Evolutionary conservation across 2,113 vertebrate species (phyloP).

Genomic region (Carollia perspicillata): DNA sequence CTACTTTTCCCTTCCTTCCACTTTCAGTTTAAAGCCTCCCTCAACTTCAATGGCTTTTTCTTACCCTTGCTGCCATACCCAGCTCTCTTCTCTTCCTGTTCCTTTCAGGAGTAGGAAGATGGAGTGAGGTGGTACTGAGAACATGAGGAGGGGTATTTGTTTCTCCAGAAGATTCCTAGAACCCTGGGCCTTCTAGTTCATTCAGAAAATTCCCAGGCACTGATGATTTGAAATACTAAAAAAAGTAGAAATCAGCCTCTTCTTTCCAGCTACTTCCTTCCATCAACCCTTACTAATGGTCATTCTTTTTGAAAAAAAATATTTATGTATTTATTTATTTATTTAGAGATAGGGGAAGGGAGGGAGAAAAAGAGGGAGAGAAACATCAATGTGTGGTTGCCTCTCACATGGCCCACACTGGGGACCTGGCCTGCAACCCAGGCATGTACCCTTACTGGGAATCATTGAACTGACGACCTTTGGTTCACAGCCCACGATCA

Average conservation of each 20-base stretch:
- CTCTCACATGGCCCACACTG: no score
- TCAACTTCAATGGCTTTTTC: not conserved
- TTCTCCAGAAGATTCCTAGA: not conserved
- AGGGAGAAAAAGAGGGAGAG: no score
- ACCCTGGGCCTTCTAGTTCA: not conserved
- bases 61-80: not conserved
- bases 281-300: not conserved
- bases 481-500: no score
- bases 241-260: not conserved
- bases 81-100: not conserved
- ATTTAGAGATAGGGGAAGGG: no score
- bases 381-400: no score
- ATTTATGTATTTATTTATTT: no score
- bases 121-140: not conserved
- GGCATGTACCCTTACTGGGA: no score
- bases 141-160: not conserved
- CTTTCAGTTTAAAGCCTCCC: conserved; percentile 27
- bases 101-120: not conserved
- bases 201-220: not conserved
- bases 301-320: no score
- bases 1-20: not conserved
- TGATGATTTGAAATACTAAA: not conserved
- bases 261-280: not conserved
- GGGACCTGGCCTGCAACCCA: no score
- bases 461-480: no score